Conservation (phyloP, 2,888 invertebrate genomes). For the Pristionchus fissidentatus region DNA sequence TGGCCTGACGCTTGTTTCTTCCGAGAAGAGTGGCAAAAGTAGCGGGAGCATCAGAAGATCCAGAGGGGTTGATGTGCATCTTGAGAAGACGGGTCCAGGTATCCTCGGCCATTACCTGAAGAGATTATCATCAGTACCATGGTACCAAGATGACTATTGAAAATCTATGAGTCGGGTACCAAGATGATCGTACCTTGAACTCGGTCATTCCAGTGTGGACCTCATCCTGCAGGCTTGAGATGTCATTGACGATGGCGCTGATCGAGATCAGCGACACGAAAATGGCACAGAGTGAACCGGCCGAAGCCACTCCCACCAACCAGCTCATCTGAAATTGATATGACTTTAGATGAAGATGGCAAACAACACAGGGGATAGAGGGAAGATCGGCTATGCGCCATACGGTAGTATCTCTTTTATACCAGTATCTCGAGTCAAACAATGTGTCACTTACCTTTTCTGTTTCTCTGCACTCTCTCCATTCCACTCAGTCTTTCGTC, state of each 20-base stretch:
- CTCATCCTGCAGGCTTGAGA: slow-evolving; percentile 60
- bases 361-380: background rate
- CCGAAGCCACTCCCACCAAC: slow-evolving; percentile 29
- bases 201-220: slow-evolving; percentile 58
- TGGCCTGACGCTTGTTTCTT: slow-evolving; percentile 47
- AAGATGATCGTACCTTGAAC: slow-evolving; percentile 54
- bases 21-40: slow-evolving; percentile 47
- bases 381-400: background rate
- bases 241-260: slow-evolving; percentile 62
- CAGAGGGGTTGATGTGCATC: slow-evolving; percentile 48
- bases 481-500: background rate
- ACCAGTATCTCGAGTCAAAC: background rate
- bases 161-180: background rate
- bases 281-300: slow-evolving; percentile 58
- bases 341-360: background rate
- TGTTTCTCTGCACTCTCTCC: background rate
- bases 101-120: slow-evolving; percentile 49
- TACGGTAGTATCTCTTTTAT: background rate
- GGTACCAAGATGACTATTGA: background rate
- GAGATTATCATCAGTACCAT: background rate
- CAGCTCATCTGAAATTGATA: background rate
- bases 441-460: background rate
- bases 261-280: slow-evolving; percentile 60
- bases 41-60: slow-evolving; percentile 47
- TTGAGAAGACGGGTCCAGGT: slow-evolving; percentile 48